Percentiles rank a stretch among this genome's conserved stretches.
These are phyloP conservation scores for Drosophila buzzatii DNA, from an alignment of 2,888 invertebrate genomes.

Conservation along the genomic window DNA sequence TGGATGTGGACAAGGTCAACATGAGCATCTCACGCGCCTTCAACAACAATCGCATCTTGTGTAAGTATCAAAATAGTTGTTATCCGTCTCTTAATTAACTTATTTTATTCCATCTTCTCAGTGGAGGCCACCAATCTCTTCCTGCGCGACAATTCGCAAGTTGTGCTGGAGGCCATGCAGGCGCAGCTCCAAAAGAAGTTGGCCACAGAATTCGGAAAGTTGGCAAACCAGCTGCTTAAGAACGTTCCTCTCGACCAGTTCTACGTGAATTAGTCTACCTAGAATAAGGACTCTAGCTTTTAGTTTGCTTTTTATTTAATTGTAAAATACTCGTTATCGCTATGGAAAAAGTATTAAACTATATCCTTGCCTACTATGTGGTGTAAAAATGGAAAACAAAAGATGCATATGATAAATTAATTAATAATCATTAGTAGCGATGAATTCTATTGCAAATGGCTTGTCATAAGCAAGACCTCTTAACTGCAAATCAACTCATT, in stretches of 20 bases:
- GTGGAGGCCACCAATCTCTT: slow-evolving; percentile 91
- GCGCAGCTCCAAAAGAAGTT: slow-evolving; percentile 89
- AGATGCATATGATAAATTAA: background rate
- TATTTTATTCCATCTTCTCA: slow-evolving; percentile 81
- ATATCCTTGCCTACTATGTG: slow-evolving; percentile 22
- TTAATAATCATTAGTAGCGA: no score
- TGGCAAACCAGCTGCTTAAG: slow-evolving; percentile 89
- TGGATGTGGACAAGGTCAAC: slow-evolving; percentile 87
- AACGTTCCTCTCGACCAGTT: slow-evolving; percentile 88
- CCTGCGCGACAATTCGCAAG: slow-evolving; percentile 89
- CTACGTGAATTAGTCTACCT: slow-evolving; percentile 75
- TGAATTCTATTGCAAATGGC: no score
- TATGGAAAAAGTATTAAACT: slow-evolving; percentile 68
- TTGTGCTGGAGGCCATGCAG: slow-evolving; percentile 90
- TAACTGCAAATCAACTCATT: no score
- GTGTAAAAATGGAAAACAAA: background rate
- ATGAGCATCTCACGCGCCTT: slow-evolving; percentile 89
- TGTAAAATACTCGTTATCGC: slow-evolving; percentile 53
- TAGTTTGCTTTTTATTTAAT: slow-evolving; percentile 60
- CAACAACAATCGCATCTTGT: slow-evolving; percentile 89
- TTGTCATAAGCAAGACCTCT: no score
- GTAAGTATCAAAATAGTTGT: slow-evolving; percentile 85
- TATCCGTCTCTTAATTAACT: background rate
- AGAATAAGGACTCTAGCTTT: slow-evolving; percentile 30
- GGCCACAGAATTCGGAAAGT: slow-evolving; percentile 87